Evolutionary conservation across 1,140 invertebrate genomes (phyloP).

Genomic region (Zaprionus vittiger): DNA sequence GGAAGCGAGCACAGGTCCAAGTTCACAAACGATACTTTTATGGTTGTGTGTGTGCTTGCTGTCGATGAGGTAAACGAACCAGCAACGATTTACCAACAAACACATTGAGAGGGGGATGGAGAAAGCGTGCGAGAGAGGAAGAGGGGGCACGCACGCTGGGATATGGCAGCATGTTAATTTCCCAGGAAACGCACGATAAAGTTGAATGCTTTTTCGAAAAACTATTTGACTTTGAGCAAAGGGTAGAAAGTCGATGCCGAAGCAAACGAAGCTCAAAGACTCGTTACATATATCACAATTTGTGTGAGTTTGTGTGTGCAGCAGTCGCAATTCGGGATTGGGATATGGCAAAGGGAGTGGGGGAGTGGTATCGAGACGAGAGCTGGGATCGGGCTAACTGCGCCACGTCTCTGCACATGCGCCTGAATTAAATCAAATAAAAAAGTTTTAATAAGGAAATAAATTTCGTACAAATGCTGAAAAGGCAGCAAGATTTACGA

Average conservation of each 20-base stretch:
- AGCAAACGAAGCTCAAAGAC: constrained; percentile 31
- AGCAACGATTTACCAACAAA: constrained; percentile 46
- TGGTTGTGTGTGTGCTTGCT: constrained; percentile 37
- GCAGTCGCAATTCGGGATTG: background rate
- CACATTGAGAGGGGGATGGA: background rate
- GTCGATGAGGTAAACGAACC: constrained; percentile 46
- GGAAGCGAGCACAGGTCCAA: constrained; percentile 20
- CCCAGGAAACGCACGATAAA: constrained; percentile 81
- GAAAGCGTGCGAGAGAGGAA: background rate
- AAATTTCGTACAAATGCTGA: constrained; percentile 74
- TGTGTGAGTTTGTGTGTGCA: constrained; percentile 18
- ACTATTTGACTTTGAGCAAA: constrained; percentile 73
- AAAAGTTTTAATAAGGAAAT: constrained; percentile 81
- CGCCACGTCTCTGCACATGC: constrained; percentile 35
- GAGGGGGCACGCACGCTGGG: background rate
- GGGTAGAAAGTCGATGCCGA: constrained; percentile 32
- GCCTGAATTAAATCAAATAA: constrained; percentile 65
- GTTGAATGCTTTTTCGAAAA: constrained; percentile 78
- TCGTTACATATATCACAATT: constrained; percentile 74
- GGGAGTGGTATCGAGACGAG: background rate
- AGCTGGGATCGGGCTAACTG: constrained; percentile 13
- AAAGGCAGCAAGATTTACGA: constrained; percentile 81
- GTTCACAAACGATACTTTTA: constrained; percentile 62
- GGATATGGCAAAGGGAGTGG: background rate
- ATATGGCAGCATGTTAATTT: constrained; percentile 72